These are phyloP conservation scores for Torymus aiolomorphi DNA, from an alignment of 2,888 invertebrate genomes.

Conservation along the genomic window DNA sequence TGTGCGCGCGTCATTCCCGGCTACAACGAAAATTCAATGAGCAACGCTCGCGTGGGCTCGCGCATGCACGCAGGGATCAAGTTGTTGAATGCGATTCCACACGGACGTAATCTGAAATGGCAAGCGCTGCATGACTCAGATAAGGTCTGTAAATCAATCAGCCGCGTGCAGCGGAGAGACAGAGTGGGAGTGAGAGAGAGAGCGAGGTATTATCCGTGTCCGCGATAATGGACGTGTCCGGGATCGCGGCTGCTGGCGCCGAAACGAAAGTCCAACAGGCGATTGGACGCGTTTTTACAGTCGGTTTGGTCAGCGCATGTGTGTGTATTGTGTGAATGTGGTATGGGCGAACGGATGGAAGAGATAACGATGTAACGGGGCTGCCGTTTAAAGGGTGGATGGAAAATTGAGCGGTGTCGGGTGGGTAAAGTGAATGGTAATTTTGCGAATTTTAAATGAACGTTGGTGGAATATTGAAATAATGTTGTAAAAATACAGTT, in stretches of 20 bases:
- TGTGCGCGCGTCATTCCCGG: too few species aligned
- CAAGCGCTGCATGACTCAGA: slow-evolving; percentile 30
- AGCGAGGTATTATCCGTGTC: slow-evolving; percentile 23
- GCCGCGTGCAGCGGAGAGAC: not conserved
- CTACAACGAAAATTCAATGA: slow-evolving; percentile 32
- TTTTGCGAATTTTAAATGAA: too few species aligned
- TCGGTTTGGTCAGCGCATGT: not conserved
- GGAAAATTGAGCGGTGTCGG: too few species aligned
- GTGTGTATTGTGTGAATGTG: too few species aligned
- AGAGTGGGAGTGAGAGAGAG: not conserved
- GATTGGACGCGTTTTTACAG: not conserved
- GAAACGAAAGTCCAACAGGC: slow-evolving; percentile 1
- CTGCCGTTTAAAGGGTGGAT: too few species aligned
- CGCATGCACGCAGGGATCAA: slow-evolving; percentile 6
- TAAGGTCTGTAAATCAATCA: slow-evolving; percentile 53
- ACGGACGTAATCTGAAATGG: slow-evolving; percentile 34
- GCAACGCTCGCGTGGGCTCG: not conserved
- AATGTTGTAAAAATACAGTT: too few species aligned
- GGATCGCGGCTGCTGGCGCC: not conserved
- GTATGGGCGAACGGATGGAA: too few species aligned
- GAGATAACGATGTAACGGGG: too few species aligned
- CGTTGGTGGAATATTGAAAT: too few species aligned
- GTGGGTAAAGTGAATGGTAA: too few species aligned
- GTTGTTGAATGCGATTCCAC: slow-evolving; percentile 39
- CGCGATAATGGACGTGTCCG: slow-evolving; percentile 25